phyloP scores from a whole-genome alignment of 2,888 invertebrate species.

The Drosophila sordidula region DNA sequence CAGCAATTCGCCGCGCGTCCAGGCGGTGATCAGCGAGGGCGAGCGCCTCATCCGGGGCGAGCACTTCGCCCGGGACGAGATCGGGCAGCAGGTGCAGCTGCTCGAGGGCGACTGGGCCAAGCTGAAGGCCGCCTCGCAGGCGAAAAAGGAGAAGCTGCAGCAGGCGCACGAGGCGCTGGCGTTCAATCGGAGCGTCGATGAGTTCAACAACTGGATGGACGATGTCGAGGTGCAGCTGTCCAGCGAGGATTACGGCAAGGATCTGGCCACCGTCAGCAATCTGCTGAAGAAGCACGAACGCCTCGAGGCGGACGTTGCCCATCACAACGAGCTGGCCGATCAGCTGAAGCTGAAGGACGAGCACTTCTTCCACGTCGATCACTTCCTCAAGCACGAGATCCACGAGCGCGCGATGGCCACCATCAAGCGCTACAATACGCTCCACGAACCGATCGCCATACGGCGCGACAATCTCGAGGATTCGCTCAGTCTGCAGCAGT shows the following conservation, averaged over 20 bases:
- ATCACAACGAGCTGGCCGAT: constrained; percentile 93
- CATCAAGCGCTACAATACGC: constrained; percentile 90
- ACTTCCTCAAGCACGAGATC: constrained; percentile 96
- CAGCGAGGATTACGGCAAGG: constrained; percentile 89
- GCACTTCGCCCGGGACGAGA: constrained; percentile 96
- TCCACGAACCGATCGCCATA: constrained; percentile 96
- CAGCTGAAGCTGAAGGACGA: constrained; percentile 92
- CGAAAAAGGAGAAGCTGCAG: constrained; percentile 93
- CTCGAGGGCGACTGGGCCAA: constrained; percentile 95
- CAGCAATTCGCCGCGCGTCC: constrained; percentile 94
- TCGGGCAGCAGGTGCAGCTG: constrained; percentile 92
- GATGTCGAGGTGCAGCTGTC: constrained; percentile 91
- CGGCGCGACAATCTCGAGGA: constrained; percentile 96
- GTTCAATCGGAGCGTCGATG: constrained; percentile 95
- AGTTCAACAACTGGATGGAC: constrained; percentile 97
- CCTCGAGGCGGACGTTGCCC: constrained; percentile 93
- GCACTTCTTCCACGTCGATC: constrained; percentile 91
- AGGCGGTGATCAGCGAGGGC: constrained; percentile 92
- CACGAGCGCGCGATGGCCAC: constrained; percentile 89
- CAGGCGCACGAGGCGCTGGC: constrained; percentile 96
- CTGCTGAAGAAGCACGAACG: constrained; percentile 92
- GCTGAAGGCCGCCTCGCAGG: constrained; percentile 91
- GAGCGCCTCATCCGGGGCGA: constrained; percentile 90
- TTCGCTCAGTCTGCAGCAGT: constrained; percentile 94
- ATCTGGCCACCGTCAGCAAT: constrained; percentile 93